A percentile compares a stretch with the other conserved stretches of the same genome.
phyloP scores from a whole-genome alignment of 2,113 vertebrate genomes.

The Neogobius melanostomus region DNA sequence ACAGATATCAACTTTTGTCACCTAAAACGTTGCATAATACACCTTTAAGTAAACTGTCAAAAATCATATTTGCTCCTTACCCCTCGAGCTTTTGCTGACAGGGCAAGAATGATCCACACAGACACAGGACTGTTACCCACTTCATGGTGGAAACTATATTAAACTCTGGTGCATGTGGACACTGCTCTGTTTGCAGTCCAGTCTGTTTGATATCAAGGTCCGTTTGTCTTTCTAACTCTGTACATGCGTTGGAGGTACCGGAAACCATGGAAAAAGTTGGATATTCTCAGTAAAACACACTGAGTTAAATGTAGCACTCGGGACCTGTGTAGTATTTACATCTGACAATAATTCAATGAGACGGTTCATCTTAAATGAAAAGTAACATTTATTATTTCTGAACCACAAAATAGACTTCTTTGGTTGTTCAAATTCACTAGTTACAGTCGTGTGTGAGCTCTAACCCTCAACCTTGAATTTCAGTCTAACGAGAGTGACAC shows the following conservation, averaged over 20 bases:
- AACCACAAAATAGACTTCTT: slow-evolving; percentile 99
- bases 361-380: slow-evolving; percentile 84
- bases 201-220: slow-evolving; percentile 1
- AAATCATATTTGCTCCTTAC: too few species aligned
- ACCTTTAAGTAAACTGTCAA: too few species aligned
- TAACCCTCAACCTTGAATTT: slow-evolving; percentile 75
- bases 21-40: too few species aligned
- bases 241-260: background rate
- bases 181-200: background rate
- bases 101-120: background rate
- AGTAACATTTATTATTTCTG: slow-evolving; percentile 99
- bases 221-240: background rate
- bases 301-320: too few species aligned
- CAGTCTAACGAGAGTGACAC: slow-evolving; percentile 70
- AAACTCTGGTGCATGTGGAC: background rate
- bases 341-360: background rate
- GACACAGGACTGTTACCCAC: background rate
- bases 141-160: background rate
- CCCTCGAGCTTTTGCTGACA: too few species aligned
- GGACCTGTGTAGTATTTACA: too few species aligned
- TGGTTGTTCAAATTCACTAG: slow-evolving; percentile 99
- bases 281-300: too few species aligned
- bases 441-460: slow-evolving; percentile 94
- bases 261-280: background rate
- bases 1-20: too few species aligned